Percentiles rank a stretch among this genome's conserved stretches.
Evolutionary conservation across 2,113 vertebrate species (phyloP).

Genomic region (Gallinago paraguaiae): DNA sequence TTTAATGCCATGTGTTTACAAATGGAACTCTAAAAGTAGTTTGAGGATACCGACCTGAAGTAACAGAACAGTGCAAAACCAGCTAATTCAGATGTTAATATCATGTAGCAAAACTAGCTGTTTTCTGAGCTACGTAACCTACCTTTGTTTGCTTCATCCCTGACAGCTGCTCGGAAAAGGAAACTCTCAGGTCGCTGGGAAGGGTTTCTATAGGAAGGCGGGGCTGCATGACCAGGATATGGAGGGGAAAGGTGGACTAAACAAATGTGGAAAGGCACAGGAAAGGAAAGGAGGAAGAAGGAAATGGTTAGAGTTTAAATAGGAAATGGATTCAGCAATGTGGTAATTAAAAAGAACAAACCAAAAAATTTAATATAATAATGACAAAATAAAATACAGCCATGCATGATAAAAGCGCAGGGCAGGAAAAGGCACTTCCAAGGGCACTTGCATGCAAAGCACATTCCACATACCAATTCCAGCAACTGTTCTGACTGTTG

Average conservation of each 20-base stretch:
- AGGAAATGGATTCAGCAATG: constrained; percentile 46
- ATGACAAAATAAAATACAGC: constrained; percentile 51
- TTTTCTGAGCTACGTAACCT: constrained; percentile 31
- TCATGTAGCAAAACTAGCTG: neutral
- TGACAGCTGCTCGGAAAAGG: constrained; percentile 86
- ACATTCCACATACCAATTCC: constrained; percentile 38
- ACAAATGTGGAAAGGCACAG: constrained; percentile 45
- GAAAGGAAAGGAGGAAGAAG: constrained; percentile 43
- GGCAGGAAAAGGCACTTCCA: constrained; percentile 26
- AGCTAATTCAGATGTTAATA: neutral
- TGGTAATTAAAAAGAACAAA: constrained; percentile 54
- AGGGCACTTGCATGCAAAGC: constrained; percentile 9
- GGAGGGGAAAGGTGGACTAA: constrained; percentile 86
- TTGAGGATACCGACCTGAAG: neutral
- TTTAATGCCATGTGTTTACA: neutral
- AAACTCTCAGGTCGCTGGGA: constrained; percentile 89
- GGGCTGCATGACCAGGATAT: constrained; percentile 78
- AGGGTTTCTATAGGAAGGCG: constrained; percentile 76
- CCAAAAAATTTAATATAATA: constrained; percentile 42
- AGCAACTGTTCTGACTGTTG: constrained; percentile 38
- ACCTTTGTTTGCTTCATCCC: constrained; percentile 90
- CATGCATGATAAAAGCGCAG: constrained; percentile 51
- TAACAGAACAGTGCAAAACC: neutral
- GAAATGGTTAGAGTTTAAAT: constrained; percentile 48
- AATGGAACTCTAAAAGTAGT: neutral